These are phyloP conservation scores for Conopomorpha cramerella DNA, from an alignment of 1,140 invertebrate species.

Conservation along the genomic window DNA sequence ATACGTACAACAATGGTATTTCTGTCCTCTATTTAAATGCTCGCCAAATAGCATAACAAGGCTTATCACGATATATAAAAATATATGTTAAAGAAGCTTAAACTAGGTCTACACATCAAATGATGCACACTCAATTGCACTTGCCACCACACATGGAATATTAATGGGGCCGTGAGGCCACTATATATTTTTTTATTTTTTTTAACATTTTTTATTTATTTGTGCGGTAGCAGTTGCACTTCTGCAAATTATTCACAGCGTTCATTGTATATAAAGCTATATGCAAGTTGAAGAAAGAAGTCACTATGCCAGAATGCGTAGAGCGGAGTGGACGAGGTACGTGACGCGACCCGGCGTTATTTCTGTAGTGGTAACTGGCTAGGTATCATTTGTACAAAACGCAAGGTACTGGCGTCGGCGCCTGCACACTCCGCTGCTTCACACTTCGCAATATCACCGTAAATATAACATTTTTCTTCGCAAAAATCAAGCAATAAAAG, in stretches of 20 bases:
- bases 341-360: slow-evolving; percentile 6
- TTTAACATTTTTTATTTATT: slow-evolving; percentile 26
- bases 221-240: slow-evolving; percentile 54
- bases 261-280: too few relatives aligned
- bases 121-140: slow-evolving; percentile 47
- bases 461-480: slow-evolving; percentile 12
- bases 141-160: slow-evolving; percentile 48
- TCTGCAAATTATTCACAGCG: slow-evolving; percentile 41
- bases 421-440: slow-evolving; percentile 37
- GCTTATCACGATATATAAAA: slow-evolving; percentile 61
- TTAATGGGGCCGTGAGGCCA: slow-evolving; percentile 17
- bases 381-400: slow-evolving; percentile 33
- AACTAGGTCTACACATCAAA: slow-evolving; percentile 52
- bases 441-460: slow-evolving; percentile 17
- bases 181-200: slow-evolving; percentile 21
- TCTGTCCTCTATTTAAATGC: slow-evolving; percentile 49
- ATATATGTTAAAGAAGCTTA: slow-evolving; percentile 60
- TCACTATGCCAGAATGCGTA: too few relatives aligned
- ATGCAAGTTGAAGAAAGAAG: too few relatives aligned
- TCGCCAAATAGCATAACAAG: slow-evolving; percentile 50
- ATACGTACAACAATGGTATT: slow-evolving; percentile 12
- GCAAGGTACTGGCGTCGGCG: too few relatives aligned
- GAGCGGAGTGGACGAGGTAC: too few relatives aligned
- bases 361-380: slow-evolving; percentile 48
- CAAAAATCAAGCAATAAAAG: slow-evolving; percentile 20